These are phyloP conservation scores for Watersipora subatra DNA, from an alignment of 1,140 invertebrate genomes.

Conservation along the genomic window DNA sequence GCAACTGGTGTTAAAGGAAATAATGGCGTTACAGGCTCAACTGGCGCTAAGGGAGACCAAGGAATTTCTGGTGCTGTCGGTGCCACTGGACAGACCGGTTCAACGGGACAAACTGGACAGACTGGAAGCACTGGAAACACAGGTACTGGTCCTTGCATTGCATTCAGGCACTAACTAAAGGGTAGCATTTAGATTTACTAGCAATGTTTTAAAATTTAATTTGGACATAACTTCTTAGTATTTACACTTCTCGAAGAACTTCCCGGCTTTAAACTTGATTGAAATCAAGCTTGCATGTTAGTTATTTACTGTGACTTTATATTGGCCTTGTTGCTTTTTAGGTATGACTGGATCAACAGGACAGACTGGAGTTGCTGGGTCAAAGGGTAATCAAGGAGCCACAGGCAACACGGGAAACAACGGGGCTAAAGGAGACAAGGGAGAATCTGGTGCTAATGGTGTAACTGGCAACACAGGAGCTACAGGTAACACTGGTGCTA, in stretches of 20 bases:
- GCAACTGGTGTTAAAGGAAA: slow-evolving; percentile 5
- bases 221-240: neutral
- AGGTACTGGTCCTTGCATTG: neutral
- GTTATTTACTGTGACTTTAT: too few species aligned
- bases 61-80: slow-evolving; percentile 7
- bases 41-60: slow-evolving; percentile 6
- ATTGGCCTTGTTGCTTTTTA: too few species aligned
- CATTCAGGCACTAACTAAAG: too few species aligned
- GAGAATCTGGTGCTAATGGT: neutral
- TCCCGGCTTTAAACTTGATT: too few species aligned
- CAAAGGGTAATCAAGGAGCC: neutral
- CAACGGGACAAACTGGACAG: neutral
- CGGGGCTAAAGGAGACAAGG: neutral
- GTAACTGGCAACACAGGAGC: neutral
- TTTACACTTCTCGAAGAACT: too few species aligned
- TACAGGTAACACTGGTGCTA: slow-evolving; percentile 5
- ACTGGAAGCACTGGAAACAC: neutral
- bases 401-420: slow-evolving; percentile 1
- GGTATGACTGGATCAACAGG: neutral
- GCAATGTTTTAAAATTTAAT: too few species aligned
- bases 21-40: slow-evolving; percentile 1
- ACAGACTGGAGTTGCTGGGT: slow-evolving; percentile 3
- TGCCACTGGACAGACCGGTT: slow-evolving; percentile 6
- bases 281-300: neutral
- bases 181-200: too few species aligned